phyloP scores from a whole-genome alignment of 2,113 vertebrate species.

The Riparia riparia region DNA sequence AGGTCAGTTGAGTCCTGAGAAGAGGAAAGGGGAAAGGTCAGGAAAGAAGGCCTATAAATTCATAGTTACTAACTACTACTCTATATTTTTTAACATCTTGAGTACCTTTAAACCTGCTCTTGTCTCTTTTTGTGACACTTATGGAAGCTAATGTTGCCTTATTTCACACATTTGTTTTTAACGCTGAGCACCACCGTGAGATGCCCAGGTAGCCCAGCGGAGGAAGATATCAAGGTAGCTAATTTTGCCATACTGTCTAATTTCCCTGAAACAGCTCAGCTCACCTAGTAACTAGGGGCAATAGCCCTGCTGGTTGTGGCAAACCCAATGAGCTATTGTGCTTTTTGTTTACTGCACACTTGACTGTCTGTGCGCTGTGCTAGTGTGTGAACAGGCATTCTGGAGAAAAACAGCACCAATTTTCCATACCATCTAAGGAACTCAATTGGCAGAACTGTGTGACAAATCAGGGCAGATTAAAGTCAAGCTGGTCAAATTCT shows the following conservation, averaged over 20 bases:
- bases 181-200: neutral
- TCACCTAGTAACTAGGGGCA: neutral
- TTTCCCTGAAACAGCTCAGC: neutral
- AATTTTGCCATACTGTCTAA: neutral
- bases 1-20: neutral
- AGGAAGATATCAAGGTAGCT: neutral
- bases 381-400: neutral
- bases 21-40: neutral
- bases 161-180: neutral
- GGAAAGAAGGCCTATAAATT: neutral
- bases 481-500: conserved; percentile 35
- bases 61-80: neutral
- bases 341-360: neutral
- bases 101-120: neutral
- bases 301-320: neutral
- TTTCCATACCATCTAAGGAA: conserved; percentile 53
- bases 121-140: neutral
- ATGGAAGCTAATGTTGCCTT: neutral
- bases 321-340: neutral
- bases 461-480: conserved; percentile 64
- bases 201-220: neutral
- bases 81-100: neutral
- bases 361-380: neutral
- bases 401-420: conserved; percentile 34
- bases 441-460: conserved; percentile 42